Conservation (phyloP, 2,888 invertebrate species). For the Bombylius discolor region DNA sequence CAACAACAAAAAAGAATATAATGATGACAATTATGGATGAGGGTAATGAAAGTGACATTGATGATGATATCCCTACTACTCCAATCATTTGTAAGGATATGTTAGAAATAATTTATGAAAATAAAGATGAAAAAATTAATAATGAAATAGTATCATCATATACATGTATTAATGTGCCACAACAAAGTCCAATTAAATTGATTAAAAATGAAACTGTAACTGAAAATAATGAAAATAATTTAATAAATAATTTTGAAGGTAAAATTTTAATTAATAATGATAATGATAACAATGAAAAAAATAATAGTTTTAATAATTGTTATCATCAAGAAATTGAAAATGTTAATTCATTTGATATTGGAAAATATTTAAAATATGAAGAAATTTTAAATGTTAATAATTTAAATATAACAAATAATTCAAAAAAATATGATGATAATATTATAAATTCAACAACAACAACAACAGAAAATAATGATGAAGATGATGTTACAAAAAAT, state of each 20-base stretch:
- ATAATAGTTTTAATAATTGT: no score
- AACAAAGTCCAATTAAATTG: neutral
- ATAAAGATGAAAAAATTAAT: neutral
- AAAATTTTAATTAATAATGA: neutral
- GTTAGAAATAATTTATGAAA: neutral
- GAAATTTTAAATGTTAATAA: neutral
- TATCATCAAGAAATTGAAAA: neutral
- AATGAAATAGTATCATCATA: neutral
- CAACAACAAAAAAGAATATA: neutral
- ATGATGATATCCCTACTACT: neutral
- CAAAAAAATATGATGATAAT: slow-evolving; percentile 16
- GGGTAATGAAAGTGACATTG: neutral
- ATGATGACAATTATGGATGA: slow-evolving; percentile 10
- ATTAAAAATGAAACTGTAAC: neutral
- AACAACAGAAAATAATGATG: neutral
- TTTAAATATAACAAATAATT: slow-evolving; percentile 28
- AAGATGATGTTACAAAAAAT: neutral
- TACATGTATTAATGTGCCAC: neutral
- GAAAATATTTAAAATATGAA: neutral
- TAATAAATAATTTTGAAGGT: neutral
- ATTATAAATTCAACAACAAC: neutral
- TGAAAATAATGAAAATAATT: neutral
- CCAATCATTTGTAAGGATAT: neutral
- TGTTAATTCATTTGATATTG: no score
- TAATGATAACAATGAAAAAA: neutral